Conservation (phyloP, 2,888 invertebrate species). For the Ditula angustiorana region DNA sequence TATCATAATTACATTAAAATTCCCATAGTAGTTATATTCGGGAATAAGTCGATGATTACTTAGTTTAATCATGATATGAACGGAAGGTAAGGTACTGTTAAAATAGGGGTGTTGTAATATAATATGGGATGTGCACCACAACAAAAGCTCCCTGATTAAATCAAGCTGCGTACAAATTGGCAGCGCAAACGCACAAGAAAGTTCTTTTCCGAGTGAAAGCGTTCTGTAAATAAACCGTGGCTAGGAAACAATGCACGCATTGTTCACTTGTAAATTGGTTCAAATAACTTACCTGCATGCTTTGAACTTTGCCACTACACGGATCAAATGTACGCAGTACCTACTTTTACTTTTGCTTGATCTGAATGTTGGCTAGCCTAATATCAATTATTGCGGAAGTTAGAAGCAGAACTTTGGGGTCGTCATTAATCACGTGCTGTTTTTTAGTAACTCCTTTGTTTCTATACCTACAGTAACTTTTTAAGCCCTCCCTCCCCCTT, state of each 20-base stretch:
- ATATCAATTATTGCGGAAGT: neutral
- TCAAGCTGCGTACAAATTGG: conserved; percentile 66
- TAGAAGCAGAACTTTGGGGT: too few species aligned
- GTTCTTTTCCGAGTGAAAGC: conserved; percentile 73
- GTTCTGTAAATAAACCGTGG: conserved; percentile 71
- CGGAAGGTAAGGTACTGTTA: neutral
- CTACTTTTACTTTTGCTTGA: conserved; percentile 31
- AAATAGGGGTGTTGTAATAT: conserved; percentile 8
- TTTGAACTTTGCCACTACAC: conserved; percentile 57
- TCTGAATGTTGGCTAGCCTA: neutral
- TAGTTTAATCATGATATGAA: neutral
- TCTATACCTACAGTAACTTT: too few species aligned
- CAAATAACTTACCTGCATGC: conserved; percentile 63
- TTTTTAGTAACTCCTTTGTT: too few species aligned
- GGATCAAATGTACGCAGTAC: conserved; percentile 39
- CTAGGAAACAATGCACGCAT: conserved; percentile 79
- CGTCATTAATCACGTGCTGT: too few species aligned
- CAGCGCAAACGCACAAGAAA: conserved; percentile 66
- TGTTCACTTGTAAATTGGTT: conserved; percentile 75
- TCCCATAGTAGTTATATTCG: too few species aligned
- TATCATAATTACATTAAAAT: too few species aligned
- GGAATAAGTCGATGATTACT: neutral
- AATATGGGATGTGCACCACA: conserved; percentile 44
- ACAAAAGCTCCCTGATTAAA: conserved; percentile 69
- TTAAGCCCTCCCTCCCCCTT: too few species aligned